Evolutionary conservation across 2,113 vertebrate species (phyloP).

Genomic region (Phyllopteryx taeniolatus): DNA sequence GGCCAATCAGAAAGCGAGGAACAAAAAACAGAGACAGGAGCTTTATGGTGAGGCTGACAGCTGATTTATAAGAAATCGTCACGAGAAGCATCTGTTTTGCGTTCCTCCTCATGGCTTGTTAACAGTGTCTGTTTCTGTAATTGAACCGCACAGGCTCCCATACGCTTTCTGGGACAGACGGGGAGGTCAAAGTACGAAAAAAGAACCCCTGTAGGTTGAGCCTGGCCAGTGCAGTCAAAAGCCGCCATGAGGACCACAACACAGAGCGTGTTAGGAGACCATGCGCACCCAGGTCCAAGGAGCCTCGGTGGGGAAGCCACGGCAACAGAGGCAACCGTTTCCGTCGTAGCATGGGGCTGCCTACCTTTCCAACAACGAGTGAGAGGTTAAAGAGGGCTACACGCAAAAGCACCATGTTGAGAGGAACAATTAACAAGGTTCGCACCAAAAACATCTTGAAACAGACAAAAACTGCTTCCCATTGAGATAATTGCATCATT

Average conservation of each 20-base stretch:
- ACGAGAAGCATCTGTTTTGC: conserved; percentile 48
- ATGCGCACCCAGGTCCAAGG: conserved; percentile 70
- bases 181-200: conserved; percentile 88
- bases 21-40: conserved; percentile 93
- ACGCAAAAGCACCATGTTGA: conserved; percentile 77
- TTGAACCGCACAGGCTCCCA: conserved; percentile 75
- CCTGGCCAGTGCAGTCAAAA: conserved; percentile 55
- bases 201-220: conserved; percentile 63
- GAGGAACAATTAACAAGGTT: conserved; percentile 69
- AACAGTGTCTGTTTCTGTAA: conserved; percentile 49
- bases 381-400: conserved; percentile 87
- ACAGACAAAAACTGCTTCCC: neutral
- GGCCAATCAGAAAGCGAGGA: conserved; percentile 94
- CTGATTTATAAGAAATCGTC: conserved; percentile 27
- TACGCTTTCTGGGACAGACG: conserved; percentile 67
- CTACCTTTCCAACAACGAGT: conserved; percentile 71
- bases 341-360: conserved; percentile 68
- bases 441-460: conserved; percentile 1
- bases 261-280: conserved; percentile 68
- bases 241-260: conserved; percentile 52
- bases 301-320: conserved; percentile 60
- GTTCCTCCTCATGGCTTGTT: conserved; percentile 35
- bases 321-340: conserved; percentile 64
- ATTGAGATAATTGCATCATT: neutral
- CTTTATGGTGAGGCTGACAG: conserved; percentile 77